A percentile compares a stretch with the other conserved stretches of the same genome.
Evolutionary conservation across 2,888 invertebrate genomes (phyloP).

Genomic region (Andrena praecox): DNA sequence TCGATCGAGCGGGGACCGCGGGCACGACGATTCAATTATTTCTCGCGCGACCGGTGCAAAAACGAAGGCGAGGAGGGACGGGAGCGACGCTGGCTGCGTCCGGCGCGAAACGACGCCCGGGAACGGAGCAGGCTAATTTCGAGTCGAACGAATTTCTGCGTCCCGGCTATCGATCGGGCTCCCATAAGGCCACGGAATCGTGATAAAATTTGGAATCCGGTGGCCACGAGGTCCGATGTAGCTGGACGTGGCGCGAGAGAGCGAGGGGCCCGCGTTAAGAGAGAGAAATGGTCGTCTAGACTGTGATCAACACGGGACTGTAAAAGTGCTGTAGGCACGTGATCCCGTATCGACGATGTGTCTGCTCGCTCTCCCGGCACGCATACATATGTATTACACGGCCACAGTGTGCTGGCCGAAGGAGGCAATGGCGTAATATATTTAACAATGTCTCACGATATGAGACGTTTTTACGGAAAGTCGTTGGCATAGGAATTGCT

Average conservation of each 20-base stretch:
- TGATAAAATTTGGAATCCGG: constrained; percentile 15
- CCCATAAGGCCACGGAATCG: background rate
- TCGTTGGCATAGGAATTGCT: constrained; percentile 83
- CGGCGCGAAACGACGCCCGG: background rate
- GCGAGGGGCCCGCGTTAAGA: background rate
- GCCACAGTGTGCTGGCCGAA: constrained; percentile 39
- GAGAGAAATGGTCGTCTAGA: constrained; percentile 63
- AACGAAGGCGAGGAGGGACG: background rate
- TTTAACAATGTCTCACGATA: constrained; percentile 77
- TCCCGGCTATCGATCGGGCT: constrained; percentile 12
- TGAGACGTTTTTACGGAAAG: constrained; percentile 81
- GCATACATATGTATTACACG: constrained; percentile 71
- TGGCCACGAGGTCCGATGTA: background rate
- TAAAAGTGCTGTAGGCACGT: constrained; percentile 70
- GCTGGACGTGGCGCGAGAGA: background rate
- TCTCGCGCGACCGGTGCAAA: background rate
- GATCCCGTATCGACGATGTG: constrained; percentile 66
- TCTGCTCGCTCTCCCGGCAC: constrained; percentile 33
- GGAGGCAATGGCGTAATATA: constrained; percentile 75
- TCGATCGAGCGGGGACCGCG: constrained; percentile 21
- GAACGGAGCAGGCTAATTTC: background rate
- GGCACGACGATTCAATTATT: constrained; percentile 49
- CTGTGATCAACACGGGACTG: constrained; percentile 69
- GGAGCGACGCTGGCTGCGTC: background rate
- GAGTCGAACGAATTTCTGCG: constrained; percentile 6